Evolutionary conservation across 2,797 vertebrate species (phyloP).

Genomic region (Cottoperca gobio): DNA sequence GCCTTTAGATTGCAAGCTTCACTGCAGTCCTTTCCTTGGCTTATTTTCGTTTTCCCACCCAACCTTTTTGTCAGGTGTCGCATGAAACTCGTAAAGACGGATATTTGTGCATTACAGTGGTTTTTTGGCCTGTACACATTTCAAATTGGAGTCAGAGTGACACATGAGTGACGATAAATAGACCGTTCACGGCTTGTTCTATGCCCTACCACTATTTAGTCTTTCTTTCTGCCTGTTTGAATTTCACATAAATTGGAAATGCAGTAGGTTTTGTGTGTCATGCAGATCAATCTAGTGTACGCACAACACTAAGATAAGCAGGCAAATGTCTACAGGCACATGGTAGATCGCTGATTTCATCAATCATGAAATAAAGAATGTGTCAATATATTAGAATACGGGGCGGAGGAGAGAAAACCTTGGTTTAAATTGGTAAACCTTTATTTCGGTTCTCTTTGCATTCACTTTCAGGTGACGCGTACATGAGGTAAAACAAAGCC

Average conservation of each 20-base stretch:
- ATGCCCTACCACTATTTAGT: not conserved
- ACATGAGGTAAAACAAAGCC: constrained; percentile 54
- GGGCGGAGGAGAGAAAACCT: not conserved
- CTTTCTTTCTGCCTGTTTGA: constrained; percentile 10
- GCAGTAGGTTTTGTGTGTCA: constrained; percentile 28
- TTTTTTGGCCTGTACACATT: constrained; percentile 10
- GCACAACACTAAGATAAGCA: constrained; percentile 28
- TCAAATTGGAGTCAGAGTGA: constrained; percentile 23
- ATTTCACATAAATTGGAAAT: constrained; percentile 42
- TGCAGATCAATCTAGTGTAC: constrained; percentile 48
- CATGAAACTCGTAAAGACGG: constrained; percentile 14
- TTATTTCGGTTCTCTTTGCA: constrained; percentile 21
- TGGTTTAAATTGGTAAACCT: not conserved
- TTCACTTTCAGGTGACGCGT: constrained; percentile 29
- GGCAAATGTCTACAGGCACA: constrained; percentile 38
- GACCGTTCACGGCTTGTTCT: not conserved
- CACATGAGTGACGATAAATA: constrained; percentile 19
- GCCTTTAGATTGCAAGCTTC: constrained; percentile 34
- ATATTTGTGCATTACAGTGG: constrained; percentile 28
- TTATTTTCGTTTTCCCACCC: constrained; percentile 24
- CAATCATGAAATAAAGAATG: constrained; percentile 17
- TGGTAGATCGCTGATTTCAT: constrained; percentile 23
- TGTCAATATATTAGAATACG: not conserved
- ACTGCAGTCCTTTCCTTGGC: constrained; percentile 11
- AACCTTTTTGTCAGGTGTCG: constrained; percentile 18